Percentiles rank a stretch among this genome's conserved stretches.
Evolutionary conservation across 2,113 vertebrate species (phyloP).

Genomic region (Microcebus lehilahytsara): DNA sequence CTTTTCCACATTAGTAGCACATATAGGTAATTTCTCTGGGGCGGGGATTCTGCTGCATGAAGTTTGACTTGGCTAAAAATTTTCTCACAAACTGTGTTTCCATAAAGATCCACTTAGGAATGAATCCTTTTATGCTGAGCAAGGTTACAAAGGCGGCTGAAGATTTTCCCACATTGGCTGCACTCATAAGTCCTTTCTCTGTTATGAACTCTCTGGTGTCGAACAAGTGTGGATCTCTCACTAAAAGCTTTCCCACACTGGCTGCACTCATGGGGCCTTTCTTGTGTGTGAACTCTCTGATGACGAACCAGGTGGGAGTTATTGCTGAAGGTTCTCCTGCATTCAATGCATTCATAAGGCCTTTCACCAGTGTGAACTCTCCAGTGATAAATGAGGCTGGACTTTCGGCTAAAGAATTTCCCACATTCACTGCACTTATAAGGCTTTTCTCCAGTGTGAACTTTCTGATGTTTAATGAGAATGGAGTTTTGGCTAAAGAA

Average conservation of each 20-base stretch:
- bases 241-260: slow-evolving; percentile 33
- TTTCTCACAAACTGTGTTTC: not conserved
- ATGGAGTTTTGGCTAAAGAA: slow-evolving; percentile 43
- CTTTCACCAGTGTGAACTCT: slow-evolving; percentile 40
- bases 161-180: slow-evolving; percentile 1
- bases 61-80: not conserved
- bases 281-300: slow-evolving; percentile 35
- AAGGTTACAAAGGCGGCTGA: slow-evolving; percentile 34
- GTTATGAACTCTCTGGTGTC: slow-evolving; percentile 18
- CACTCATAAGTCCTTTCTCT: not conserved
- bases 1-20: not conserved
- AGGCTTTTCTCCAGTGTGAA: slow-evolving; percentile 47
- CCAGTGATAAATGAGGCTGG: slow-evolving; percentile 2
- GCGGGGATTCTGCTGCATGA: not conserved
- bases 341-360: slow-evolving; percentile 19
- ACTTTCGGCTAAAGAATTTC: slow-evolving; percentile 41
- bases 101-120: not conserved
- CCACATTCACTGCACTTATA: slow-evolving; percentile 39
- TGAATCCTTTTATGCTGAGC: slow-evolving; percentile 44
- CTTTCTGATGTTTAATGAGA: slow-evolving; percentile 38
- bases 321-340: not conserved
- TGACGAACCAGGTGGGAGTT: slow-evolving; percentile 37
- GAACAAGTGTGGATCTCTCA: slow-evolving; percentile 19
- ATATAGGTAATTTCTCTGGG: not conserved
- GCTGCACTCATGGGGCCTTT: not conserved